Percentiles rank a stretch among this genome's conserved stretches.
Evolutionary conservation across 1,140 invertebrate genomes (phyloP).

Genomic region (Drosophila truncata): DNA sequence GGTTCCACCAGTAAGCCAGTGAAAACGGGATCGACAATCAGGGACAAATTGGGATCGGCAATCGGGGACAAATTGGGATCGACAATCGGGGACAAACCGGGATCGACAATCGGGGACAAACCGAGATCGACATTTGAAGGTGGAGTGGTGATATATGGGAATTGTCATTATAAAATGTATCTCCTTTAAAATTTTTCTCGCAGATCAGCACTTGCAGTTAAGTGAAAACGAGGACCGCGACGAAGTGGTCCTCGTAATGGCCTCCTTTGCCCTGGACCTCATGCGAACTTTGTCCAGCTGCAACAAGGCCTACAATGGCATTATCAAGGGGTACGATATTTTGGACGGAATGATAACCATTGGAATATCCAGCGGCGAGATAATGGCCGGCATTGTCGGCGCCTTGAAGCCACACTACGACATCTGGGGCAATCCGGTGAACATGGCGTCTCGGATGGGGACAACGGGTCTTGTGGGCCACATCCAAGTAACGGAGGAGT

Average conservation of each 20-base stretch:
- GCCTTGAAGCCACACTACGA: constrained; percentile 93
- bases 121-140: no score
- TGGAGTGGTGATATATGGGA: no score
- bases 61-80: no score
- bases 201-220: not conserved
- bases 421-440: constrained; percentile 97
- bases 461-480: constrained; percentile 91
- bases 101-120: no score
- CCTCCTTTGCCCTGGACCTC: constrained; percentile 61
- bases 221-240: not conserved
- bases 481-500: constrained; percentile 92
- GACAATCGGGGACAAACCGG: no score
- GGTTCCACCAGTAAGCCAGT: constrained; percentile 6
- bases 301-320: constrained; percentile 32
- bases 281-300: constrained; percentile 46
- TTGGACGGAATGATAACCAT: constrained; percentile 41
- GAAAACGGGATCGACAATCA: no score
- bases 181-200: not conserved
- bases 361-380: constrained; percentile 93
- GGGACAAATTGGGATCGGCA: no score
- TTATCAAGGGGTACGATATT: constrained; percentile 1
- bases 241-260: constrained; percentile 57
- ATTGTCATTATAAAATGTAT: no score
- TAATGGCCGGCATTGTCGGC: constrained; percentile 96
- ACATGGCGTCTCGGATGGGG: constrained; percentile 97